Percentiles rank a stretch among this genome's conserved stretches.
phyloP scores from a whole-genome alignment of 1,140 invertebrate species.

The Acromyrmex charruanus region DNA sequence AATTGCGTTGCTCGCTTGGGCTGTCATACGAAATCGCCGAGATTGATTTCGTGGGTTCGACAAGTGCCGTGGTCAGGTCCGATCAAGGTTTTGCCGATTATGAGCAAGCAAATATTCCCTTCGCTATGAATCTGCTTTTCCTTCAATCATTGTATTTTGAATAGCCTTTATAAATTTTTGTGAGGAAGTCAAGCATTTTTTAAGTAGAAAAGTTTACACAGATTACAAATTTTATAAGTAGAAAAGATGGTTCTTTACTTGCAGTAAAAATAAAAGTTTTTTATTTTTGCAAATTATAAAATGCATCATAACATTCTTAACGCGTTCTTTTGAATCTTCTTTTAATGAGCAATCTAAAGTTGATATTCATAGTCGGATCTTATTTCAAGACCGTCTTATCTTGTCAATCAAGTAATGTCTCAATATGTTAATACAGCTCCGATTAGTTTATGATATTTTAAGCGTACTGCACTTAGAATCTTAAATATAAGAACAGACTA shows the following conservation, averaged over 20 bases:
- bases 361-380: too few relatives aligned
- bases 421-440: too few relatives aligned
- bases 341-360: too few relatives aligned
- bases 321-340: too few relatives aligned
- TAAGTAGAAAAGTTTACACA: not conserved
- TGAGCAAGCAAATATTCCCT: not conserved
- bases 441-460: too few relatives aligned
- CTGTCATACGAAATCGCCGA: slow-evolving; percentile 56
- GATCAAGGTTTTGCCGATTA: slow-evolving; percentile 17
- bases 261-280: not conserved
- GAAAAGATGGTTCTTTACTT: not conserved
- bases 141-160: not conserved
- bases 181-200: not conserved
- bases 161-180: not conserved
- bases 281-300: not conserved
- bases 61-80: slow-evolving; percentile 31
- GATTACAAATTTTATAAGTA: too few relatives aligned
- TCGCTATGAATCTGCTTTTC: not conserved
- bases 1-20: slow-evolving; percentile 59
- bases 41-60: slow-evolving; percentile 50
- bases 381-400: too few relatives aligned
- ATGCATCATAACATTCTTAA: not conserved
- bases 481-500: too few relatives aligned
- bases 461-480: too few relatives aligned
- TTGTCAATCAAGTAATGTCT: too few relatives aligned